Conservation (phyloP, 1,140 invertebrate species). For the Drosophila sucinea region DNA sequence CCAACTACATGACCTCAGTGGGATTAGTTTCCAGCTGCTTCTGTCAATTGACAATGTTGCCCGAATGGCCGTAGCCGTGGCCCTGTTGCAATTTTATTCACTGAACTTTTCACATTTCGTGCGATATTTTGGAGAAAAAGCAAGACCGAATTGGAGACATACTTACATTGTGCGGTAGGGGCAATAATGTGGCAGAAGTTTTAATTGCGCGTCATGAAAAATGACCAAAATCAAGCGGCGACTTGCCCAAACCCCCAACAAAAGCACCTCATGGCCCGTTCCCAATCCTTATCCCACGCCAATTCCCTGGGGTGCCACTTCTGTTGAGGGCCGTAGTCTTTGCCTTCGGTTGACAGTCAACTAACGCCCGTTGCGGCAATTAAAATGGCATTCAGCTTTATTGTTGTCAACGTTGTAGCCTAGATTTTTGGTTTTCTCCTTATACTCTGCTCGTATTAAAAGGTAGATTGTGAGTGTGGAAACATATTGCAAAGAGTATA, state of each 20-base stretch:
- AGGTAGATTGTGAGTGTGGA: neutral
- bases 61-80: constrained; percentile 22
- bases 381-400: constrained; percentile 72
- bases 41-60: constrained; percentile 34
- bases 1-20: neutral
- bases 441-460: neutral
- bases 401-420: constrained; percentile 42
- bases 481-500: neutral
- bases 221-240: constrained; percentile 44
- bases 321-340: constrained; percentile 4
- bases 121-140: constrained; percentile 42
- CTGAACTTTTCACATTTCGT: constrained; percentile 68
- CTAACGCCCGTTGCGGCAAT: constrained; percentile 60
- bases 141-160: constrained; percentile 7
- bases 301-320: constrained; percentile 39
- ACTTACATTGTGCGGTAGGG: constrained; percentile 40
- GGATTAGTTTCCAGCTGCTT: constrained; percentile 34
- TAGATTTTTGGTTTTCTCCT: neutral
- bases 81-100: constrained; percentile 53
- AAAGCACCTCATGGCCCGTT: neutral
- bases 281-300: neutral
- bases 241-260: constrained; percentile 11
- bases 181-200: constrained; percentile 51
- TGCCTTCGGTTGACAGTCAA: constrained; percentile 34
- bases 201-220: constrained; percentile 72